Conservation (phyloP, 2,797 vertebrate species). For the Cyclura pinguis region DNA sequence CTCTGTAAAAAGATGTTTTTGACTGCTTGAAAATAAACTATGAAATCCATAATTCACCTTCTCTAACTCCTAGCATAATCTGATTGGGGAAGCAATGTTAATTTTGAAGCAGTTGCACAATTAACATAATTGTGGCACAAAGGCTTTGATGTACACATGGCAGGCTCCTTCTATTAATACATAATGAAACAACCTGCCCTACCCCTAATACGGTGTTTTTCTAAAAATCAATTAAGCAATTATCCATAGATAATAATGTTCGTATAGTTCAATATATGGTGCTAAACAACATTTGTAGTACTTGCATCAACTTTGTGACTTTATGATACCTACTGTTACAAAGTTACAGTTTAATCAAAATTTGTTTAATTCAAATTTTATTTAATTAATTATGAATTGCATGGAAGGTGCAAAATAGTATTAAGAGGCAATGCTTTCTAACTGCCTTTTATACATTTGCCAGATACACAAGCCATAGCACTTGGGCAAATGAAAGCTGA, state of each 20-base stretch:
- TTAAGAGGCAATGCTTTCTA: background rate
- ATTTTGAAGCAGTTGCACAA: constrained; percentile 57
- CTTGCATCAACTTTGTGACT: constrained; percentile 43
- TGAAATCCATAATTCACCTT: constrained; percentile 64
- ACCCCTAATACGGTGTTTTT: constrained; percentile 30
- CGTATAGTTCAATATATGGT: constrained; percentile 60
- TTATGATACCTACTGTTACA: constrained; percentile 7
- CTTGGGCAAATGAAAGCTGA: background rate
- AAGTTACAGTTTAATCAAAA: constrained; percentile 30
- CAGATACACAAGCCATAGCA: constrained; percentile 44
- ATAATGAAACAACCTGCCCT: constrained; percentile 21
- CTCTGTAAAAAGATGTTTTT: constrained; percentile 41
- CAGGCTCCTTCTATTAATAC: background rate
- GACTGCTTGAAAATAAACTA: constrained; percentile 5
- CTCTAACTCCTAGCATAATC: constrained; percentile 28
- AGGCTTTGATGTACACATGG: constrained; percentile 47
- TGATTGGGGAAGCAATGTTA: constrained; percentile 44
- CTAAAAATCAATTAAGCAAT: constrained; percentile 45
- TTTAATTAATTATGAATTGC: constrained; percentile 46
- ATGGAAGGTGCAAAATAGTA: constrained; percentile 50
- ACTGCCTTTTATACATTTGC: constrained; percentile 25
- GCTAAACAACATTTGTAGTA: constrained; percentile 51
- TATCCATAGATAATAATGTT: constrained; percentile 54
- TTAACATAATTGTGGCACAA: constrained; percentile 43
- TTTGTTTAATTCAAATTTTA: constrained; percentile 4